Evolutionary conservation across 2,888 invertebrate genomes (phyloP).

Genomic region (Unio delphinus): DNA sequence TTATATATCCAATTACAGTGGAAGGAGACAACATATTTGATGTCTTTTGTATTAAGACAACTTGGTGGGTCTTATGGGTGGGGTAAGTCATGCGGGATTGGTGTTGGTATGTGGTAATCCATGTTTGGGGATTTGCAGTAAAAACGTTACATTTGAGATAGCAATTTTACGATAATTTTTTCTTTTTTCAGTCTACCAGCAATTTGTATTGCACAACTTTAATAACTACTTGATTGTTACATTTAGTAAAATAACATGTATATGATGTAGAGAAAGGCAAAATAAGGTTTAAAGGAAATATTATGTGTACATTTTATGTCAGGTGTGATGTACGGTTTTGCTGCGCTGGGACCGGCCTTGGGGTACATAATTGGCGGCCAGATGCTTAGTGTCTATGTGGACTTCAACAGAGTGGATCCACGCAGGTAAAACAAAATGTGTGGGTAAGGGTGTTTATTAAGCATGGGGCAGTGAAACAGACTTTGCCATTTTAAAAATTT

Average conservation of each 20-base stretch:
- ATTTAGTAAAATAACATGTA: not conserved
- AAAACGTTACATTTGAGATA: too few relatives aligned
- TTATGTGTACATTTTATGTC: constrained; percentile 6
- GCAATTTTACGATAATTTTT: not conserved
- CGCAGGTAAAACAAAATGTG: constrained; percentile 21
- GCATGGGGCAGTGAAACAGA: not conserved
- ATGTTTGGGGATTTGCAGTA: too few relatives aligned
- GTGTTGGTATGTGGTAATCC: too few relatives aligned
- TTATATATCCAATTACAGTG: too few relatives aligned
- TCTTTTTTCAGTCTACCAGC: not conserved
- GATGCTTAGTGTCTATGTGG: constrained; percentile 62
- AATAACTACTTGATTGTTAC: not conserved
- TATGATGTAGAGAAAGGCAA: not conserved
- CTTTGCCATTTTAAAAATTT: too few relatives aligned
- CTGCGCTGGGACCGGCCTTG: constrained; percentile 63
- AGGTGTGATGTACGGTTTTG: constrained; percentile 62
- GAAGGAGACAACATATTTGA: too few relatives aligned
- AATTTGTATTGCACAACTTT: not conserved
- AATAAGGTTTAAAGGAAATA: not conserved
- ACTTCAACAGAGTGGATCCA: constrained; percentile 46
- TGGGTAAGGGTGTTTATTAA: too few relatives aligned
- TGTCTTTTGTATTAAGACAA: too few relatives aligned
- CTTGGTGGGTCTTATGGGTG: too few relatives aligned
- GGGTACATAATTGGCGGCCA: constrained; percentile 65
- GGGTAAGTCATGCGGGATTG: too few relatives aligned